Conservation (phyloP, 2,113 vertebrate species). For the Henicopernis longicauda region DNA sequence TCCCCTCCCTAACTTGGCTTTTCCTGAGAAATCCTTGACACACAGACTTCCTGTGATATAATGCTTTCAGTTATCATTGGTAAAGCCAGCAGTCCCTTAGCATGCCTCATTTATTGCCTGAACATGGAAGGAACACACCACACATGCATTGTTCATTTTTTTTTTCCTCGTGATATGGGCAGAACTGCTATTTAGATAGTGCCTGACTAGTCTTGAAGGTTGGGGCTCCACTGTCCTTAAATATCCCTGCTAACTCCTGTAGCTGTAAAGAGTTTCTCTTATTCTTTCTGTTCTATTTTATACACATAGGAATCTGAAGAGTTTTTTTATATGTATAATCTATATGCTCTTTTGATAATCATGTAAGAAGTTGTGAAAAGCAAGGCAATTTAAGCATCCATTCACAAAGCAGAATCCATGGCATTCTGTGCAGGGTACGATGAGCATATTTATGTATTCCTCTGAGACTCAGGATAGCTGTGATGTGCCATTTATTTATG, state of each 20-base stretch:
- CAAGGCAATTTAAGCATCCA: not conserved
- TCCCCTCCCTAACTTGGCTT: not conserved
- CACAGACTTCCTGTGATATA: not conserved
- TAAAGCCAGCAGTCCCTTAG: not conserved
- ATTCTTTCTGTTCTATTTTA: not conserved
- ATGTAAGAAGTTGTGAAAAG: not conserved
- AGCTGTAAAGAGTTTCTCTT: not conserved
- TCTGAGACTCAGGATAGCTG: not conserved
- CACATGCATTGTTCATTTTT: not conserved
- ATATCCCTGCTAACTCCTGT: not conserved
- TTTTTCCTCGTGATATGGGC: rapidly evolving
- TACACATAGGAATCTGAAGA: not conserved
- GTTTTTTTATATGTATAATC: not conserved
- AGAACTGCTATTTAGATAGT: not conserved
- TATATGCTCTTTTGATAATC: not conserved
- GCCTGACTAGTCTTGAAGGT: not conserved
- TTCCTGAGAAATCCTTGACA: not conserved
- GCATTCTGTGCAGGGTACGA: not conserved
- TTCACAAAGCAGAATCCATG: not conserved
- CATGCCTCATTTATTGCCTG: not conserved
- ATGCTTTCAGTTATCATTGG: not conserved
- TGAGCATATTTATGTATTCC: not conserved
- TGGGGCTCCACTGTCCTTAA: not conserved
- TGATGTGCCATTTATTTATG: not conserved
- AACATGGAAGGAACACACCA: not conserved